Evolutionary conservation across 2,888 invertebrate species (phyloP).

Genomic region (Arrhopalites spinosus): DNA sequence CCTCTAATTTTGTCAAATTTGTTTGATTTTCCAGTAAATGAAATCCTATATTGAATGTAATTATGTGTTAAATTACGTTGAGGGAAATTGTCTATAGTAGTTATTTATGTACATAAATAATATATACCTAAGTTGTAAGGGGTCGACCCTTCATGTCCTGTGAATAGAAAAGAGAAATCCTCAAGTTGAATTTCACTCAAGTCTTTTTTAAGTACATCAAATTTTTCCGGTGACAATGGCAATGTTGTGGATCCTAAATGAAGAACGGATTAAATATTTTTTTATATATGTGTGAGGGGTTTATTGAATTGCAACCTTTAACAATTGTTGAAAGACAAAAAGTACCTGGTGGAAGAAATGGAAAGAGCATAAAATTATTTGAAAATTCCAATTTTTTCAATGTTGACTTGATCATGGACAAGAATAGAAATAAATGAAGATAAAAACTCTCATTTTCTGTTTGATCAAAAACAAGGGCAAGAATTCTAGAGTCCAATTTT

Average conservation of each 20-base stretch:
- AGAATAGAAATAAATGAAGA: too few species aligned
- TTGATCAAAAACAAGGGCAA: too few species aligned
- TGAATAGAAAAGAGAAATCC: not conserved
- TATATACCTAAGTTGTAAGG: constrained; percentile 15
- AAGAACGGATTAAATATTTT: too few species aligned
- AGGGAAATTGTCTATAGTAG: not conserved
- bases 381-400: not conserved
- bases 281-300: too few species aligned
- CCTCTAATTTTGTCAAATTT: not conserved
- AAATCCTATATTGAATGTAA: not conserved
- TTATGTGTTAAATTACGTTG: not conserved
- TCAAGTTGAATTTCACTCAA: not conserved
- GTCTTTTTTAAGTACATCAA: not conserved
- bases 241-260: too few species aligned
- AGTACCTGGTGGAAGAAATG: too few species aligned
- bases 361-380: not conserved
- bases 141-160: not conserved
- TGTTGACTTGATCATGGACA: not conserved
- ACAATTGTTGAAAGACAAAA: too few species aligned
- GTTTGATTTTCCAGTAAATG: not conserved
- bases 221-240: not conserved
- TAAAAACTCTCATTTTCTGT: too few species aligned
- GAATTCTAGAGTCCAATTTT: not conserved
- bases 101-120: too few species aligned
- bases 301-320: too few species aligned